Evolutionary conservation across 2,888 invertebrate species (phyloP), one percentile per base, ranked within the genome.

Genomic region (Allophyes oxyacanthae): DNA sequence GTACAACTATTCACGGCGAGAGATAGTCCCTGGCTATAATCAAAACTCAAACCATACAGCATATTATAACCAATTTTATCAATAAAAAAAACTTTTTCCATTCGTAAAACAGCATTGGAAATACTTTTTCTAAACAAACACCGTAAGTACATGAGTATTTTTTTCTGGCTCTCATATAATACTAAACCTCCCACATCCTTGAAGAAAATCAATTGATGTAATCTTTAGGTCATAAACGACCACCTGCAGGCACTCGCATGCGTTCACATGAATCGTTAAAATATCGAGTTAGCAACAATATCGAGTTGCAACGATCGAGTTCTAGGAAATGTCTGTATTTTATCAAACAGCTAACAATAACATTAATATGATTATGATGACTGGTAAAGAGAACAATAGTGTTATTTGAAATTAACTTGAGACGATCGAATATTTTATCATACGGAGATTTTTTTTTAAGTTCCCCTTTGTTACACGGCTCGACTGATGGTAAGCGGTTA

Each of bases 271-370:
- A 68, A 64, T 46, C 51, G 49, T 64, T 60, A 50, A 49, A 48
- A 64, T 53, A 70, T 60, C 65, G 51, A 30, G 53, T 64, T 64
- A 42, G 41, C 54, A 49, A 45, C 44, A 10, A 32, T 69, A 59
- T 67, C 51, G 28, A 30, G 33, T 68, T 43, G 32, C 68, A 43
- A 38, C 33, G 28, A 14, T 30, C 20, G 20, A 20, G 20, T 68
- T 60, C 64, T 56, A 4, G 37, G 60, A 60, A 70, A 40, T 26
- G 38, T 37, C 43, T 9, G 26, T 50, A 36, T 46, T 53, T 13
- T 37, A 45, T 53, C 32, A 40, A 49, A 50, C 55, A 20, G 37
- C 49, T 40, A 59, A 51, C 48, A 52, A 32, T 50, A 42, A 37
- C 28, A 36, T 15, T 2, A 4, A 6, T 28, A 8, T 25, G 20